phyloP scores from a whole-genome alignment of 2,888 invertebrate genomes.

The Drosophila picticornis region DNA sequence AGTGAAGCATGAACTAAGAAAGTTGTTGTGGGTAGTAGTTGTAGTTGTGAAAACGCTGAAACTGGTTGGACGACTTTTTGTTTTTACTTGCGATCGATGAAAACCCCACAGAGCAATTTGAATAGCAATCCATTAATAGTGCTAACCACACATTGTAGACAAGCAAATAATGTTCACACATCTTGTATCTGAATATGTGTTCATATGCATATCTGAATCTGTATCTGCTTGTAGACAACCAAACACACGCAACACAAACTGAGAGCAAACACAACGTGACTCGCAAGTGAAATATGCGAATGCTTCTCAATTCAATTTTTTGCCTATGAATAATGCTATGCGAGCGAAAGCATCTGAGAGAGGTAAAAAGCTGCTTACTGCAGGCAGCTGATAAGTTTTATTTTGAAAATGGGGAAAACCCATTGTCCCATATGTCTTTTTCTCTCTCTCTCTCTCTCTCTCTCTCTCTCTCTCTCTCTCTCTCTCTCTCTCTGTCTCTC shows the following conservation, averaged over 20 bases:
- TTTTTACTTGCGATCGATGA: slow-evolving; percentile 36
- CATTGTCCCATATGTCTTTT: too few species aligned
- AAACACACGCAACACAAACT: slow-evolving; percentile 21
- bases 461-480: neutral
- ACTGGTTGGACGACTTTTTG: slow-evolving; percentile 60
- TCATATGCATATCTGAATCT: slow-evolving; percentile 22
- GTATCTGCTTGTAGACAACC: slow-evolving; percentile 16
- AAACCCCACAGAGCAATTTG: slow-evolving; percentile 49
- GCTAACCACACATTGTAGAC: slow-evolving; percentile 29
- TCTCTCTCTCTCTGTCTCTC: neutral
- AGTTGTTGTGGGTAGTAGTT: slow-evolving; percentile 38
- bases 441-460: too few species aligned
- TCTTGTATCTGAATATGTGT: slow-evolving; percentile 1
- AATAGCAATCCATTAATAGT: slow-evolving; percentile 48
- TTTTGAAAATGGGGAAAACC: neutral
- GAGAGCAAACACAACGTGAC: slow-evolving; percentile 16
- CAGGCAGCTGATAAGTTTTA: slow-evolving; percentile 21
- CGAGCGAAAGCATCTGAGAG: slow-evolving; percentile 5
- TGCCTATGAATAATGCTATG: slow-evolving; percentile 47
- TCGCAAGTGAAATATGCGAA: slow-evolving; percentile 27
- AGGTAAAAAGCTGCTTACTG: slow-evolving; percentile 1
- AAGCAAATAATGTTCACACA: slow-evolving; percentile 16
- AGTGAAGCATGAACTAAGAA: slow-evolving; percentile 48
- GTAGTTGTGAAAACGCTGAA: slow-evolving; percentile 50
- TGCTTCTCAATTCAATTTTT: slow-evolving; percentile 51